phyloP scores from a whole-genome alignment of 30 jellyfish, hydroid and myxozoan genomes.

The Aurelia coerulea region DNA sequence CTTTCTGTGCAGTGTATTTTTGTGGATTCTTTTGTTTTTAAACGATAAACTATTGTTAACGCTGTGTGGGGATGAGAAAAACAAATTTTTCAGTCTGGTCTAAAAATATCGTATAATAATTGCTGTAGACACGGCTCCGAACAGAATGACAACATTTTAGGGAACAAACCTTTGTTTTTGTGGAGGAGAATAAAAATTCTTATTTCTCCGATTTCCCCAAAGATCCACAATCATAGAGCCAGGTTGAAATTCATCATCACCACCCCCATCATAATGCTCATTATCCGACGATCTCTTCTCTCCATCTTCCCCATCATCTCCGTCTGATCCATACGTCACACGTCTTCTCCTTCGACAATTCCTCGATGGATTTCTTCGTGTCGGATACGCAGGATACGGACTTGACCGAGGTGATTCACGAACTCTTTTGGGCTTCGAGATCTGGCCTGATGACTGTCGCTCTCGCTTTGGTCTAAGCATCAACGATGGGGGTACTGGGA shows the following conservation, averaged over 20 bases:
- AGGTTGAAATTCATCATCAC: conserved; percentile 13
- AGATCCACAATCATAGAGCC: conserved; percentile 35
- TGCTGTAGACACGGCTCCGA: no score
- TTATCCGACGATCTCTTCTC: conserved; percentile 28
- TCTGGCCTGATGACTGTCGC: neutral
- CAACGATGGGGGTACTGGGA: conserved; percentile 64
- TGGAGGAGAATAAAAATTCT: neutral
- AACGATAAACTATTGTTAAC: no score
- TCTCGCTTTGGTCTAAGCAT: neutral
- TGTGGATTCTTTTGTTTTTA: no score
- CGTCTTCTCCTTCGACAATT: conserved; percentile 44
- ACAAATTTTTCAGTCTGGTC: no score
- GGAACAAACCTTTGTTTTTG: neutral
- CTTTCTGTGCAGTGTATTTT: no score
- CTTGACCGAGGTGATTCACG: neutral
- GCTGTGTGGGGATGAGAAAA: no score
- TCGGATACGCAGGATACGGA: conserved; percentile 24
- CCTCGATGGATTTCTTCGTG: conserved; percentile 65
- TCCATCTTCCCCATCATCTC: conserved; percentile 35
- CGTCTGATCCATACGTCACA: conserved; percentile 29
- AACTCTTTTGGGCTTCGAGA: neutral
- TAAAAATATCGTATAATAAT: no score
- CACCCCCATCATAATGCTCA: conserved; percentile 22
- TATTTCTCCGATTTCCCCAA: conserved; percentile 34
- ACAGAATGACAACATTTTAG: no score